Base-by-base conservation (phyloP, 2,113 vertebrate genomes). In the Lophius piscatorius region DNA sequence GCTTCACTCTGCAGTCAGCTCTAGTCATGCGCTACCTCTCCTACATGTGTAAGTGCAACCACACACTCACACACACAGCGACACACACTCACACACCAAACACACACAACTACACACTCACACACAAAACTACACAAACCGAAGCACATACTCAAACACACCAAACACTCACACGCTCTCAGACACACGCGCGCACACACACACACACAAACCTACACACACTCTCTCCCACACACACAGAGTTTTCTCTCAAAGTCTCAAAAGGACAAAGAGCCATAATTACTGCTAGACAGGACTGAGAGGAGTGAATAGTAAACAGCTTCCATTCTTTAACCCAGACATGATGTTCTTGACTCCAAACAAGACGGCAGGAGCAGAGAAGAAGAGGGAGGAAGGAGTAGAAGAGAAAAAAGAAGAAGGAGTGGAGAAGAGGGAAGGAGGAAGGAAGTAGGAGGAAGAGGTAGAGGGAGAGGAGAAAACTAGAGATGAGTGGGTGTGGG, bases 231-330 rank as follows among this genome's bases (percentile, higher is more conserved):
- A 12, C 31, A 11, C 31, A 33, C 31, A 33, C 11, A 9, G 5
- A 28, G 9, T 6, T 47, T 54, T 41, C 40, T 74, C 28, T 76
- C 62, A 24, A 35, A 73, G 77, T 64, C 78, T 76, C 86, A 46
- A 47, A 22, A 74, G 78, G 69, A 75, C 80, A 84, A 65, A 76
- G 29, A 34, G 60, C 64, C 58, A 76, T 85, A 80, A 88, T 88
- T 80, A 85, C 84, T 80, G 78, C 35, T 60, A 80, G 82, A 69
- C 78, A 74, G 47, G 38, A 78, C 66, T 24, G 45, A 77, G 65
- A 70, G 71, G 71, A 60, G 3, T n/a, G 71, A 80, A 80, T 48
- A 36, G 49, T 72, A 82, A 78, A 49, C 63, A 63, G 63, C 52
- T 59, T 70, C 46, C 44, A 23, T 65, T 65, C 78, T 63, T 80